phyloP scores from a whole-genome alignment of 2,113 vertebrate species.

The Poicephalus gulielmi region DNA sequence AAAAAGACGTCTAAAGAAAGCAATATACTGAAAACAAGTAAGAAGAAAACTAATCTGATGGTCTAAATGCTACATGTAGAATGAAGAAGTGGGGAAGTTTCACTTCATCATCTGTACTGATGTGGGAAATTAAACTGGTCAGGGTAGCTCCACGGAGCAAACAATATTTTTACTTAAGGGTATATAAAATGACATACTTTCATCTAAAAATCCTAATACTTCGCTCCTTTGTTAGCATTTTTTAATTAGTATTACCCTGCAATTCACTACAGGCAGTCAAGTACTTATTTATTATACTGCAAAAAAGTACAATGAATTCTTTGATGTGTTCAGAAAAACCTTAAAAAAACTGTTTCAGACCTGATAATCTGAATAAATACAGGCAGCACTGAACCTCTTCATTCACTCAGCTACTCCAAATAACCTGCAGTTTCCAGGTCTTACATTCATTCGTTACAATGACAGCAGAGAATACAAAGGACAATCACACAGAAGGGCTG shows the following conservation, averaged over 20 bases:
- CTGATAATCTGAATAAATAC: background rate
- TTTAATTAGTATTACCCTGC: background rate
- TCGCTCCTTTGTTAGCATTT: background rate
- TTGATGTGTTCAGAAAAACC: background rate
- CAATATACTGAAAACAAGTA: background rate
- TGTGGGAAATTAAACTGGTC: constrained; percentile 33
- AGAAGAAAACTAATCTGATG: background rate
- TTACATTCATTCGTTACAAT: fast-evolving
- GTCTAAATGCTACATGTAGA: background rate
- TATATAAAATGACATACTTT: background rate
- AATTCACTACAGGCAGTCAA: background rate
- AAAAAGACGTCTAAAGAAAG: background rate
- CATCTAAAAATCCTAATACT: background rate
- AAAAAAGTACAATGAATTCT: background rate
- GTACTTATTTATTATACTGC: background rate
- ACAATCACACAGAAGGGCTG: background rate
- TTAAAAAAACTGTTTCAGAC: background rate
- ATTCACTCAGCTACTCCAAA: background rate
- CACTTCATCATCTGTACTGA: background rate
- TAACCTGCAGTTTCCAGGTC: background rate
- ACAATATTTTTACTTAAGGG: background rate
- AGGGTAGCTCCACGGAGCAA: background rate
- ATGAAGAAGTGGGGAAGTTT: background rate
- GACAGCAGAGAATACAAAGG: background rate
- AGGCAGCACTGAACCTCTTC: background rate